phyloP scores from a whole-genome alignment of 2,888 invertebrate genomes.

The Caenorhabditis virilis region DNA sequence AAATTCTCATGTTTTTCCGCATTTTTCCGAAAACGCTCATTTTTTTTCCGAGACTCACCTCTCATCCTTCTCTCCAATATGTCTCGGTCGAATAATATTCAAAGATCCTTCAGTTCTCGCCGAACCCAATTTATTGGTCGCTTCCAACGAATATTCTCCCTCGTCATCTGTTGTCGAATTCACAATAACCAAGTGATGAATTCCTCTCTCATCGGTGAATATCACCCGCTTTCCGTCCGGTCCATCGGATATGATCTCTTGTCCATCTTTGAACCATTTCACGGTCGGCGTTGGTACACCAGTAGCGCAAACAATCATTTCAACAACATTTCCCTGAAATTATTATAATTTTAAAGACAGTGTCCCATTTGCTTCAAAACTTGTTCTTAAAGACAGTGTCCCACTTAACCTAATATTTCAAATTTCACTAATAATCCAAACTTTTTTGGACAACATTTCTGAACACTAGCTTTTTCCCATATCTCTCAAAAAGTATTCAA shows the following conservation, averaged over 20 bases:
- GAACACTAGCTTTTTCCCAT: too few species aligned
- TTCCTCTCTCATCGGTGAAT: conserved; percentile 67
- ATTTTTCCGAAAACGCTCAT: too few species aligned
- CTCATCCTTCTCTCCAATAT: conserved; percentile 35
- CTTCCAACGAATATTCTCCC: conserved; percentile 68
- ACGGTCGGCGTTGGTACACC: conserved; percentile 70
- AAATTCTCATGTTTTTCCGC: too few species aligned
- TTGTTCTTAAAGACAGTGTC: background rate
- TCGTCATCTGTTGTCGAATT: conserved; percentile 68
- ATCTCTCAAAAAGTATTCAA: too few species aligned
- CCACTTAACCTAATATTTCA: too few species aligned
- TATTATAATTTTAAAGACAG: background rate
- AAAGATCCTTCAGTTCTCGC: conserved; percentile 63
- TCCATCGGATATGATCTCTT: conserved; percentile 60
- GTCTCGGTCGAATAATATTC: conserved; percentile 62
- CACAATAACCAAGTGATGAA: conserved; percentile 66
- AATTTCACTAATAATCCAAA: too few species aligned
- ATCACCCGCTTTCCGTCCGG: conserved; percentile 59
- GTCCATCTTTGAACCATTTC: conserved; percentile 69
- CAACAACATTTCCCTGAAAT: conserved; percentile 66
- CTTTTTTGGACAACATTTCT: too few species aligned
- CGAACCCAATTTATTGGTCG: conserved; percentile 68
- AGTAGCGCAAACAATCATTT: conserved; percentile 69
- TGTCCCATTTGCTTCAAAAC: background rate
- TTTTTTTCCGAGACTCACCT: too few species aligned